These are phyloP conservation scores for Patagioenas fasciata DNA, from an alignment of 2,113 vertebrate genomes.

Conservation along the genomic window DNA sequence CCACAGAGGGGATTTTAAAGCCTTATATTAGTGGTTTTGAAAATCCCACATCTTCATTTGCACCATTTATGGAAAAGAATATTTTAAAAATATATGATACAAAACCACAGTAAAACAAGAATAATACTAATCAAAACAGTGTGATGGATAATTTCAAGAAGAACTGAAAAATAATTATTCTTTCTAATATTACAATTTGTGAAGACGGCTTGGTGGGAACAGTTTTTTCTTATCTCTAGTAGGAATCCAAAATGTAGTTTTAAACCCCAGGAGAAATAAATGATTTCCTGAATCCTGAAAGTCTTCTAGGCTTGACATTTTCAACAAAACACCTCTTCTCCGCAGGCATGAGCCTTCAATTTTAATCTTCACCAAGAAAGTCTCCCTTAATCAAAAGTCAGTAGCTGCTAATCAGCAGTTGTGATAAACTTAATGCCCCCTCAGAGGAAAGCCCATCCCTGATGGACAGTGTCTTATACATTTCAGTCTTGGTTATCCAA, in stretches of 20 bases:
- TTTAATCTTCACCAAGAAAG: conserved; percentile 31
- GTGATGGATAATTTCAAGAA: background rate
- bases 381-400: conserved; percentile 11
- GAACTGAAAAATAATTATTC: background rate
- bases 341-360: background rate
- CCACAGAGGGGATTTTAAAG: background rate
- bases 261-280: background rate
- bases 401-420: background rate
- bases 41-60: background rate
- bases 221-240: background rate
- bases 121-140: background rate
- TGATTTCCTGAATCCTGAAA: conserved; percentile 12
- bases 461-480: background rate
- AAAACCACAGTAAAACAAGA: background rate
- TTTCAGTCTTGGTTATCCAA: background rate
- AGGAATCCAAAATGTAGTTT: conserved; percentile 12
- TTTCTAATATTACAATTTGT: background rate
- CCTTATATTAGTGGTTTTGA: background rate
- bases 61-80: background rate
- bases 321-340: background rate
- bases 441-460: background rate
- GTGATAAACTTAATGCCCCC: background rate
- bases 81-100: background rate
- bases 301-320: conserved; percentile 42
- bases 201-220: background rate